Evolutionary conservation across 2,888 invertebrate species (phyloP).

Genomic region (Trimorus sp.): DNA sequence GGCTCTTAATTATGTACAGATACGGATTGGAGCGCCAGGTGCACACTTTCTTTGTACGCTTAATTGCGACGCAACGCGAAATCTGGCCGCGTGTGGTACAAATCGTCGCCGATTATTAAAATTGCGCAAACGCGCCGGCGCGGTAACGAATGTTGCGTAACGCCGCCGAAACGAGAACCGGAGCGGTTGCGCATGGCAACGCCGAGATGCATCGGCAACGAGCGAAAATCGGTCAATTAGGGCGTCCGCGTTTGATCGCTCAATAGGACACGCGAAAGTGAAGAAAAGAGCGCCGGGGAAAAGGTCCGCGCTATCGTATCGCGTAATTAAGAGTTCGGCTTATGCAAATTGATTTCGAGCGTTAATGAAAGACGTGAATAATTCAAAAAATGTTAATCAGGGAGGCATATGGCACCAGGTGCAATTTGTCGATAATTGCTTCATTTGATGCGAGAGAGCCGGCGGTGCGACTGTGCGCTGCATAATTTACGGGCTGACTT

Average conservation of each 20-base stretch:
- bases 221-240: too few relatives aligned
- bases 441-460: slow-evolving; percentile 51
- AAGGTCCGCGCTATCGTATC: slow-evolving; percentile 29
- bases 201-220: too few relatives aligned
- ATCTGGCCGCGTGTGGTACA: slow-evolving; percentile 44
- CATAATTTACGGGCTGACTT: slow-evolving; percentile 48
- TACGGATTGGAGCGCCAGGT: slow-evolving; percentile 57
- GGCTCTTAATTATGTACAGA: slow-evolving; percentile 55
- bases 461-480: slow-evolving; percentile 37
- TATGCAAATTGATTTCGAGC: slow-evolving; percentile 56
- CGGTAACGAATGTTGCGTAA: slow-evolving; percentile 40
- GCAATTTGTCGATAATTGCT: slow-evolving; percentile 61
- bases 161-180: slow-evolving; percentile 16
- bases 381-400: slow-evolving; percentile 56
- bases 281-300: neutral
- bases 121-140: slow-evolving; percentile 36
- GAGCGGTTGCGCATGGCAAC: too few relatives aligned
- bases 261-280: neutral
- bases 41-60: slow-evolving; percentile 60
- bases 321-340: slow-evolving; percentile 52
- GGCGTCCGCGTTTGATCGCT: too few relatives aligned
- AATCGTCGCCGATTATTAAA: slow-evolving; percentile 50
- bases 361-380: slow-evolving; percentile 49
- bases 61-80: slow-evolving; percentile 60
- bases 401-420: slow-evolving; percentile 55